phyloP scores from a whole-genome alignment of 2,113 vertebrate genomes.

The Pipa parva region DNA sequence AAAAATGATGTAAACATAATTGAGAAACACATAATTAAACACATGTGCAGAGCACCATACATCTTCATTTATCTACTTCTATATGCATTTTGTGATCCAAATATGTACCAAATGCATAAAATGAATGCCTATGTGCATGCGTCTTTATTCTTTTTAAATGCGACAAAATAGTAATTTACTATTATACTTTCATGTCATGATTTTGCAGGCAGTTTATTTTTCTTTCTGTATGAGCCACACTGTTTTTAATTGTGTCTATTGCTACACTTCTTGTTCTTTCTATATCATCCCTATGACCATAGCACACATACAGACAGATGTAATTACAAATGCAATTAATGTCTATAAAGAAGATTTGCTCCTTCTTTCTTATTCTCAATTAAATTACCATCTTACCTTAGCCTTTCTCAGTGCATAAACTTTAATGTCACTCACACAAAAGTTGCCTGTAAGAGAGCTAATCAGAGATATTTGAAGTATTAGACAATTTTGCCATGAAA shows the following conservation, averaged over 20 bases:
- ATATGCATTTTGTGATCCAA: too few relatives aligned
- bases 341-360: slow-evolving; percentile 17
- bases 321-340: slow-evolving; percentile 43
- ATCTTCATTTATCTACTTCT: too few relatives aligned
- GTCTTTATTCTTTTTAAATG: too few relatives aligned
- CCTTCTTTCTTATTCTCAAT: slow-evolving; percentile 31
- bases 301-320: slow-evolving; percentile 32
- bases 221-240: neutral
- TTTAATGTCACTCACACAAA: slow-evolving; percentile 39
- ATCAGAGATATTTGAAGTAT: slow-evolving; percentile 34
- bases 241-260: neutral
- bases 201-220: too few relatives aligned
- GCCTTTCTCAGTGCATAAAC: slow-evolving; percentile 37
- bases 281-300: slow-evolving; percentile 35
- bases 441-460: slow-evolving; percentile 33
- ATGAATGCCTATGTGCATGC: too few relatives aligned
- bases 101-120: too few relatives aligned
- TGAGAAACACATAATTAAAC: too few relatives aligned
- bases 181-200: neutral
- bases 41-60: too few relatives aligned
- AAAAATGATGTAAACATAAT: too few relatives aligned
- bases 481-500: slow-evolving; percentile 38
- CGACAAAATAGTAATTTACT: neutral
- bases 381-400: slow-evolving; percentile 30
- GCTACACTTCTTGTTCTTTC: slow-evolving; percentile 12